Conservation (phyloP, 2,797 vertebrate genomes). For the Lepidocolaptes lacrymiger region DNA sequence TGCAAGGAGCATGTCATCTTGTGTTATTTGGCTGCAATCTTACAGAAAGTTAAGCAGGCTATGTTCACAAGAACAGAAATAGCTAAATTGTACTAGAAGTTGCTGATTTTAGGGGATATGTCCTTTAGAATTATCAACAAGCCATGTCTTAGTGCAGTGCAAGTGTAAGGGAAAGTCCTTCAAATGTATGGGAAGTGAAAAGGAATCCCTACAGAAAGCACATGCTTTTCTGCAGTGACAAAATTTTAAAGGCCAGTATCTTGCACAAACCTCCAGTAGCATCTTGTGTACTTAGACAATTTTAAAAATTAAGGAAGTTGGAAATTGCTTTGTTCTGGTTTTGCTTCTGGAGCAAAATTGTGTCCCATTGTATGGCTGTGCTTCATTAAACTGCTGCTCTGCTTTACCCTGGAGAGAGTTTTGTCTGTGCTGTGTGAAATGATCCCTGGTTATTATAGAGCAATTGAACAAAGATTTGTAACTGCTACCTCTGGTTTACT, state of each 20-base stretch:
- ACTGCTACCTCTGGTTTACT: not conserved
- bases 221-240: not conserved
- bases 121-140: not conserved
- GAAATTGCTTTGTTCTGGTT: not conserved
- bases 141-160: not conserved
- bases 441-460: not conserved
- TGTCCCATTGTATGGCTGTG: not conserved
- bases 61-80: not conserved
- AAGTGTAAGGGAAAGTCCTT: not conserved
- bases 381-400: not conserved
- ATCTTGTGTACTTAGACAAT: not conserved
- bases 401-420: not conserved
- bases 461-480: constrained; percentile 1
- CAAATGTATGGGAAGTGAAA: not conserved
- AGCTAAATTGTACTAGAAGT: not conserved
- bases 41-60: not conserved
- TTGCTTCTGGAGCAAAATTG: not conserved
- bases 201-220: not conserved
- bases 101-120: not conserved
- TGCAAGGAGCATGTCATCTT: not conserved
- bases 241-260: not conserved
- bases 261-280: not conserved
- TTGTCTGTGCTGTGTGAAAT: not conserved
- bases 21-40: not conserved
- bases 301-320: not conserved